Conservation (phyloP, 2,888 invertebrate genomes). For the Strigamia maritima region DNA sequence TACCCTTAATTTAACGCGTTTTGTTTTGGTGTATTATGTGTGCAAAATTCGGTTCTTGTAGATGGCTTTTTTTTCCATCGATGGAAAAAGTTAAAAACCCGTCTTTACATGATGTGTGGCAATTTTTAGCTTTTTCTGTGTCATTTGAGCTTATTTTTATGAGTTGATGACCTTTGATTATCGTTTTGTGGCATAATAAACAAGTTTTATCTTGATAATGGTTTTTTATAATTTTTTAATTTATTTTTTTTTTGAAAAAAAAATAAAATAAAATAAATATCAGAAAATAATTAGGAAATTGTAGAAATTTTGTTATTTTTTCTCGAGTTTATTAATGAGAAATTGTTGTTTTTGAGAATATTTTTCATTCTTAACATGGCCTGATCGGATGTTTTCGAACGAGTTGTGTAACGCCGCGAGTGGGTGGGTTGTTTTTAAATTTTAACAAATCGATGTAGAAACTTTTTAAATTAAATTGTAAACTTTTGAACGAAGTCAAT, state of each 20-base stretch:
- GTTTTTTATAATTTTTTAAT: not conserved
- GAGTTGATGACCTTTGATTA: conserved; percentile 5
- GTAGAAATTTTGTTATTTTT: no score
- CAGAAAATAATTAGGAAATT: no score
- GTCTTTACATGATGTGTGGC: not conserved
- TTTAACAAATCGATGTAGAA: no score
- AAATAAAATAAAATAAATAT: no score
- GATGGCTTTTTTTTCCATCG: not conserved
- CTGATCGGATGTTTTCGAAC: not conserved
- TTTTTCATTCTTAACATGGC: not conserved
- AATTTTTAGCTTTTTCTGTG: not conserved
- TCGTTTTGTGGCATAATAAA: not conserved
- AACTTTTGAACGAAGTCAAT: no score
- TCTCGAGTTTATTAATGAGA: no score
- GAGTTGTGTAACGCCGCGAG: not conserved
- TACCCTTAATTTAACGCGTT: not conserved
- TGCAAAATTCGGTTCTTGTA: not conserved
- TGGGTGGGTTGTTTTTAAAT: no score
- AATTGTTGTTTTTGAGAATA: not conserved
- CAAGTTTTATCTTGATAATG: not conserved
- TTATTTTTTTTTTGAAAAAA: not conserved
- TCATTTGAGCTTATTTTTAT: not conserved
- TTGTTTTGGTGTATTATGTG: no score
- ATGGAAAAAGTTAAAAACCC: not conserved
- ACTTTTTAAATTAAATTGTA: no score